Conservation (phyloP, 2,888 invertebrate genomes). For the Pterostichus madidus region DNA sequence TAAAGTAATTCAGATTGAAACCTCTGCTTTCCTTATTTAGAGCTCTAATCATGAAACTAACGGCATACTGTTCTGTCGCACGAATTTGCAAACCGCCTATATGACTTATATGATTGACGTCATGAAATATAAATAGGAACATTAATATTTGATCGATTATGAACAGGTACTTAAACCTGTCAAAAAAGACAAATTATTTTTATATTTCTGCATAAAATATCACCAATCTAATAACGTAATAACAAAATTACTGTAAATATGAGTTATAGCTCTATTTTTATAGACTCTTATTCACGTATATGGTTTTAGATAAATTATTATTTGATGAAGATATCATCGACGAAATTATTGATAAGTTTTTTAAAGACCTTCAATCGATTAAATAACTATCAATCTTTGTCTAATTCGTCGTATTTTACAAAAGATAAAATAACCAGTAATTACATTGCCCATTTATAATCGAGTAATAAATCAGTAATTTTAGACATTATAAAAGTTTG, state of each 20-base stretch:
- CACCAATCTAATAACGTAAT: conserved; percentile 34
- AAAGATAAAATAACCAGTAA: too few relatives aligned
- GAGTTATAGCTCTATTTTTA: conserved; percentile 12
- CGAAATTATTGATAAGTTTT: conserved; percentile 18
- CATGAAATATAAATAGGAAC: not conserved
- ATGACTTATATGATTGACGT: conserved; percentile 1
- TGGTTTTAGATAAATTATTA: conserved; percentile 17
- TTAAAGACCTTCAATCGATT: too few relatives aligned
- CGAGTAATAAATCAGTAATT: too few relatives aligned
- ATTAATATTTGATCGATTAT: conserved; percentile 40
- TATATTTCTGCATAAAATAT: conserved; percentile 5
- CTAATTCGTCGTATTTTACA: too few relatives aligned
- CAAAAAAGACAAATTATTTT: conserved; percentile 27
- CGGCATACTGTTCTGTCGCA: too few relatives aligned
- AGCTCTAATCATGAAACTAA: too few relatives aligned
- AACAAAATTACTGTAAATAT: conserved; percentile 34
- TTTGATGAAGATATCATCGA: conserved; percentile 28
- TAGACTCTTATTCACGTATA: conserved; percentile 11
- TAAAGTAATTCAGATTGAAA: too few relatives aligned
- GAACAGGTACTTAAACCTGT: conserved; percentile 35
- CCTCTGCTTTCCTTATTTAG: too few relatives aligned
- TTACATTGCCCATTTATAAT: too few relatives aligned
- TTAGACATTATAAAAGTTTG: too few relatives aligned
- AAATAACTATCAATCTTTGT: too few relatives aligned
- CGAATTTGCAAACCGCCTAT: conserved; percentile 22